These are phyloP conservation scores for Amblyteles armatorius DNA, from an alignment of 2,888 invertebrate genomes.

Conservation along the genomic window DNA sequence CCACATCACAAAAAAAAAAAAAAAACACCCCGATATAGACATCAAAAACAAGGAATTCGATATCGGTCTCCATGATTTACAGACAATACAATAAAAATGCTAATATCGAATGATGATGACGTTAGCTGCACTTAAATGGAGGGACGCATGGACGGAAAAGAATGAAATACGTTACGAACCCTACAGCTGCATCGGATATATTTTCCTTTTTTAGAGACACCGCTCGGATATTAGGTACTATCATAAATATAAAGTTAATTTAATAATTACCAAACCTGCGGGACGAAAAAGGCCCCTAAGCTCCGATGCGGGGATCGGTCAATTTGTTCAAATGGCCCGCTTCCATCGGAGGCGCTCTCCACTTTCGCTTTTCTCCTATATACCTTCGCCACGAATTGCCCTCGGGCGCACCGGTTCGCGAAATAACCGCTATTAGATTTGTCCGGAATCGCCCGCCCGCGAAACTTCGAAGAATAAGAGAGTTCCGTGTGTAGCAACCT, in stretches of 20 bases:
- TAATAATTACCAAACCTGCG: conserved; percentile 63
- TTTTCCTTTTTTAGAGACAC: conserved; percentile 50
- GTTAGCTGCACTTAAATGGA: conserved; percentile 35
- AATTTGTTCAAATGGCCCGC: conserved; percentile 68
- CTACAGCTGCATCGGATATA: not conserved
- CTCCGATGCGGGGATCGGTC: conserved; percentile 64
- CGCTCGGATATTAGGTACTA: conserved; percentile 57
- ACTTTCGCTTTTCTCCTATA: conserved; percentile 35
- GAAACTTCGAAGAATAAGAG: conserved; percentile 58
- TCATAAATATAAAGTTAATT: conserved; percentile 68
- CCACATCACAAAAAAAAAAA: not conserved
- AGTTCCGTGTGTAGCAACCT: conserved; percentile 52
- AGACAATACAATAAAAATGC: conserved; percentile 38
- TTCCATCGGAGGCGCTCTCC: conserved; percentile 25
- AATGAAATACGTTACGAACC: conserved; percentile 54
- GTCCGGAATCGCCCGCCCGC: conserved; percentile 54
- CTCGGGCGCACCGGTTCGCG: conserved; percentile 42
- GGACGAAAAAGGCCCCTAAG: conserved; percentile 60
- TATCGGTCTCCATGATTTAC: conserved; percentile 6
- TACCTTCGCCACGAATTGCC: conserved; percentile 32
- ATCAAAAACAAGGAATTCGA: not conserved
- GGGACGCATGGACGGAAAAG: conserved; percentile 15
- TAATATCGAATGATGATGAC: conserved; percentile 59
- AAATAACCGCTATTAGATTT: conserved; percentile 69
- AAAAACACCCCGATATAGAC: not conserved